Percentiles rank a stretch among this genome's conserved stretches.
Conservation (phyloP, 2,113 vertebrate genomes). For the Ophthalmolycus amberensis region DNA sequence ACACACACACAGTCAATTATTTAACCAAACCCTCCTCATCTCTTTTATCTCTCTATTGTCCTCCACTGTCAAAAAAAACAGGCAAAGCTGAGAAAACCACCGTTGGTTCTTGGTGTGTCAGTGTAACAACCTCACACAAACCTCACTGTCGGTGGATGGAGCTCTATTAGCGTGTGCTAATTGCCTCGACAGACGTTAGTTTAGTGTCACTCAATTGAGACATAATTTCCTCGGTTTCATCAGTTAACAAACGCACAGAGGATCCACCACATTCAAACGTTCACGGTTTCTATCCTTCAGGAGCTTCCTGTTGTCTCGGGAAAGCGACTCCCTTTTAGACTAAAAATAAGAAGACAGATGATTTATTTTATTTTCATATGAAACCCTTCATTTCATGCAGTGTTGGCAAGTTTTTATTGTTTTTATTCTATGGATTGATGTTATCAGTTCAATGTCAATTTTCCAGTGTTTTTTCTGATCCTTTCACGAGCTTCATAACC, state of each 20-base stretch:
- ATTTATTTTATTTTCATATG: not conserved
- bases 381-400: not conserved
- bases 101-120: not conserved
- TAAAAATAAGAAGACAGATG: not conserved
- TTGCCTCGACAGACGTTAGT: conserved; percentile 38
- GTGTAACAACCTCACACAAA: not conserved
- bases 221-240: conserved; percentile 23
- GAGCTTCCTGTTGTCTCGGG: not conserved
- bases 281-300: not conserved
- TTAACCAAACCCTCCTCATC: too few species aligned
- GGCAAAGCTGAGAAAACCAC: not conserved
- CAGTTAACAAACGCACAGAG: not conserved
- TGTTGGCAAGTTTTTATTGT: not conserved
- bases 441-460: not conserved
- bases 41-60: not conserved
- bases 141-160: conserved; percentile 16
- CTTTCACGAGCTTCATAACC: not conserved
- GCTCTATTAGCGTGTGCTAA: conserved; percentile 55
- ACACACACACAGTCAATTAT: too few species aligned
- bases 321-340: not conserved
- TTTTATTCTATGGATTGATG: not conserved
- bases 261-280: conserved; percentile 5
- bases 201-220: conserved; percentile 21
- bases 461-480: not conserved
- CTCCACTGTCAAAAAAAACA: not conserved